These are phyloP conservation scores for Acanthosepion esculentum DNA, from an alignment of 2,888 invertebrate species.

Conservation along the genomic window DNA sequence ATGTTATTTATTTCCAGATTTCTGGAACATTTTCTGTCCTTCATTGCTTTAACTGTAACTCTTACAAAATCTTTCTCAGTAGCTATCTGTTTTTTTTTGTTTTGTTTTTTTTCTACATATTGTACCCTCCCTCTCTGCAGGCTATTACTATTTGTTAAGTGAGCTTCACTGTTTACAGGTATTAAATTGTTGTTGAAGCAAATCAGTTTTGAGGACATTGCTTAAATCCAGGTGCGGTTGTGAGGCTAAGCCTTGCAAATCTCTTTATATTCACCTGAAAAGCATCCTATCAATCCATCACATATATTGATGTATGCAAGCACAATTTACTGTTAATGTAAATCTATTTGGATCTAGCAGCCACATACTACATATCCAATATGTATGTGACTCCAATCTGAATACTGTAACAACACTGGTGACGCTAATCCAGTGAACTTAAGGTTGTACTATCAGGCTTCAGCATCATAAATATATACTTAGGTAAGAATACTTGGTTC, in stretches of 20 bases:
- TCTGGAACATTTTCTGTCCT: neutral
- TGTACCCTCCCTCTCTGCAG: conserved; percentile 5
- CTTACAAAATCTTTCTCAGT: neutral
- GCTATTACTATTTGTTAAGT: conserved; percentile 16
- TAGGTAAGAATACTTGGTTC: conserved; percentile 38
- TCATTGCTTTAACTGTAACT: neutral
- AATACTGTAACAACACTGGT: conserved; percentile 24
- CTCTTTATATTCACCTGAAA: conserved; percentile 43
- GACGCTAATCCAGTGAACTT: neutral
- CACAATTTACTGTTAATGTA: conserved; percentile 38
- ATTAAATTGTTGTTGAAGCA: conserved; percentile 44
- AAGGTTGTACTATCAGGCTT: neutral
- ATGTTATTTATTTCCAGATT: neutral
- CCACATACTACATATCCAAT: neutral
- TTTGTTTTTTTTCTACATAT: neutral
- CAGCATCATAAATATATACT: neutral
- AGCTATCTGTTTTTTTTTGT: neutral
- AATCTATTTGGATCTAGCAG: conserved; percentile 37
- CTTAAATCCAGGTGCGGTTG: conserved; percentile 46
- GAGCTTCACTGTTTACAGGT: conserved; percentile 21
- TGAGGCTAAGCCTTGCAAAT: neutral
- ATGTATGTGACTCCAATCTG: neutral
- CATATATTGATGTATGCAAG: neutral
- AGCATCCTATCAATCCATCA: conserved; percentile 8
- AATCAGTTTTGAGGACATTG: conserved; percentile 42